Evolutionary conservation across 1,140 invertebrate species (phyloP), one percentile per base, ranked within the genome.

Genomic region (Drosophila repleta): DNA sequence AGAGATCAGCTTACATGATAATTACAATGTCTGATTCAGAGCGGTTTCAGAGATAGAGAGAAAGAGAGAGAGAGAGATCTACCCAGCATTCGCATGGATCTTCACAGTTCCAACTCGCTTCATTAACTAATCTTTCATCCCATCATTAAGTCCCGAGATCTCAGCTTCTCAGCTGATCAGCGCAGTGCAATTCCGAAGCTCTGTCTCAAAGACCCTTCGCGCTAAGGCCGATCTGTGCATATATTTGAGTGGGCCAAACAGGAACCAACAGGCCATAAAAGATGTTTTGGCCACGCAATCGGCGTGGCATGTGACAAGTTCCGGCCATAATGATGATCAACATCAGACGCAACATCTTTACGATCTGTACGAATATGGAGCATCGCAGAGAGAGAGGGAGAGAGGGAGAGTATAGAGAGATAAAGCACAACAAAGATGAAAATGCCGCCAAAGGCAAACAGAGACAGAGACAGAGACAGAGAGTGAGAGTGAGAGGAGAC

Each of bases 251-350:
- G 49, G 37, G 63, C 26, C 26, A 74, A 74, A 74, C 71, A 74
- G 71, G 71, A 74, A 74, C 71, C 71, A 74, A 74, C 71, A 74
- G 65, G 58, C 21, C 71, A 63, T 74, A 74, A 74, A 74, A 74
- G 8, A 24, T 20, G 37, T 17, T 15, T n/a, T 20, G 55, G 39
- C 56, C 63, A 80, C 77, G 60, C 62, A 56, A 80, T 61, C n/a
- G 32, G 39, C 52, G 74, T 82, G 82, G 74, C 78, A 85, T 87
- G 82, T 85, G 82, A 65, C 82, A 82, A 85, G 82, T 85, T 85
- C 82, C 82, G 81, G 82, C 63, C 79, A 69, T 74, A 68, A 71
- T 68, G 79, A 70, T 67, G 26, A 82, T 74, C 37, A 62, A 60
- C 49, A 73, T 57, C 10, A 67, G 61, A 32, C 41, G 26, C 56